Percentiles rank a stretch among this genome's conserved stretches.
Evolutionary conservation across 2,113 vertebrate genomes (phyloP).

Genomic region (Leuciscus idus): DNA sequence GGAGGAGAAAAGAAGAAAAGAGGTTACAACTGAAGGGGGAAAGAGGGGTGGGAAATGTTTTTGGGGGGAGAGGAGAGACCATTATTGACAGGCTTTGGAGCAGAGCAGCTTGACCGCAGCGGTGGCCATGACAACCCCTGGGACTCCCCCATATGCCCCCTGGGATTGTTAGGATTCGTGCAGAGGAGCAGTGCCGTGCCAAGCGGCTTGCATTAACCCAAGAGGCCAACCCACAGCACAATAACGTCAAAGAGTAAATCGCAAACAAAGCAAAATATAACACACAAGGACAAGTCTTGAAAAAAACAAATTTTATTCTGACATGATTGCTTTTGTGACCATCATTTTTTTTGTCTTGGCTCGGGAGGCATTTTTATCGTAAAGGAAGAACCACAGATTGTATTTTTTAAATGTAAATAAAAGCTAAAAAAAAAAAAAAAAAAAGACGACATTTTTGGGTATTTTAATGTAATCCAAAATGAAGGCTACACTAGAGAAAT

Average conservation of each 20-base stretch:
- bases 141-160: constrained; percentile 50
- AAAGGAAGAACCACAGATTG: constrained; percentile 61
- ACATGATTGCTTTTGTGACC: constrained; percentile 74
- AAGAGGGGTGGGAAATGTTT: background rate
- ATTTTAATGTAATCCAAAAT: constrained; percentile 60
- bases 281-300: constrained; percentile 60
- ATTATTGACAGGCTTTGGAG: constrained; percentile 53
- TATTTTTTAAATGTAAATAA: constrained; percentile 54
- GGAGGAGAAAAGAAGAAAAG: background rate
- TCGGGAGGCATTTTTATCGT: constrained; percentile 57
- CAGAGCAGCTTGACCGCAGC: constrained; percentile 38
- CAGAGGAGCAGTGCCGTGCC: constrained; percentile 26
- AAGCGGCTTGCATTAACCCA: constrained; percentile 51
- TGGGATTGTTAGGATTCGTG: constrained; percentile 54
- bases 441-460: constrained; percentile 51
- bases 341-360: constrained; percentile 56
- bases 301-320: constrained; percentile 78
- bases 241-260: background rate
- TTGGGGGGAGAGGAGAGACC: background rate
- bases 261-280: constrained; percentile 47
- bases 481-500: constrained; percentile 72
- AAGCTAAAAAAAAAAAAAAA: constrained; percentile 29
- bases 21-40: background rate
- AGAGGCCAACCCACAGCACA: background rate
- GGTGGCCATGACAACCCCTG: constrained; percentile 65